These are phyloP conservation scores for Sinelater perroti DNA, from an alignment of 2,888 invertebrate species.

Conservation along the genomic window DNA sequence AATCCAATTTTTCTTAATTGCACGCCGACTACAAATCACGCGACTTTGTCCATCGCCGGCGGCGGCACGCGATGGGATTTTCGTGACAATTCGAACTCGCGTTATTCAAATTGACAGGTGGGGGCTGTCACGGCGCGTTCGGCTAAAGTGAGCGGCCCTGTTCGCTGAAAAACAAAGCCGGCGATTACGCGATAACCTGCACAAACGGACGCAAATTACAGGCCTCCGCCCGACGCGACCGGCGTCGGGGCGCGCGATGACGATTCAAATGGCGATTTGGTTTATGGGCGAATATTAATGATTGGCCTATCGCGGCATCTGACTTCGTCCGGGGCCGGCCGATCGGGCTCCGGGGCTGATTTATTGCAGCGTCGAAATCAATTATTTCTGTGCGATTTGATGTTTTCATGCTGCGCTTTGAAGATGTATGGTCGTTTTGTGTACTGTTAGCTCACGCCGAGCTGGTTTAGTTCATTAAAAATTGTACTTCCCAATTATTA, in stretches of 20 bases:
- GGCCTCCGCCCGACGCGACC: slow-evolving; percentile 15
- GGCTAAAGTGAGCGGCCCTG: slow-evolving; percentile 36
- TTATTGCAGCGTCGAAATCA: no score
- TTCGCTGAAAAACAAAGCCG: slow-evolving; percentile 32
- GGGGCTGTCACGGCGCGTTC: slow-evolving; percentile 34
- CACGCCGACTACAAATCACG: slow-evolving; percentile 9
- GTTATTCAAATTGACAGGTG: slow-evolving; percentile 37
- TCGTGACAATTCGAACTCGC: slow-evolving; percentile 37
- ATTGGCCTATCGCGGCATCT: slow-evolving; percentile 2
- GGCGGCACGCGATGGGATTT: slow-evolving; percentile 36
- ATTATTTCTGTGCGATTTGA: no score
- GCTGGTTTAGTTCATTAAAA: no score
- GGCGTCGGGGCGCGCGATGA: slow-evolving; percentile 19
- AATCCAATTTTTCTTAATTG: slow-evolving; percentile 20
- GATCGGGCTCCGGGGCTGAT: no score
- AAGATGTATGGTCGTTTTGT: no score
- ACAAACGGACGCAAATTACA: slow-evolving; percentile 33
- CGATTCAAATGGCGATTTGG: slow-evolving; percentile 25
- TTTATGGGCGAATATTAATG: slow-evolving; percentile 22
- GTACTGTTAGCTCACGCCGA: no score
- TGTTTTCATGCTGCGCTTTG: no score
- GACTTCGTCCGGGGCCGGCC: no score
- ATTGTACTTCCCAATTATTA: no score
- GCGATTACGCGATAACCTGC: slow-evolving; percentile 30
- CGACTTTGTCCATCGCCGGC: slow-evolving; percentile 22